phyloP scores from a whole-genome alignment of 1,140 invertebrate species.

The Centruroides vittatus region DNA sequence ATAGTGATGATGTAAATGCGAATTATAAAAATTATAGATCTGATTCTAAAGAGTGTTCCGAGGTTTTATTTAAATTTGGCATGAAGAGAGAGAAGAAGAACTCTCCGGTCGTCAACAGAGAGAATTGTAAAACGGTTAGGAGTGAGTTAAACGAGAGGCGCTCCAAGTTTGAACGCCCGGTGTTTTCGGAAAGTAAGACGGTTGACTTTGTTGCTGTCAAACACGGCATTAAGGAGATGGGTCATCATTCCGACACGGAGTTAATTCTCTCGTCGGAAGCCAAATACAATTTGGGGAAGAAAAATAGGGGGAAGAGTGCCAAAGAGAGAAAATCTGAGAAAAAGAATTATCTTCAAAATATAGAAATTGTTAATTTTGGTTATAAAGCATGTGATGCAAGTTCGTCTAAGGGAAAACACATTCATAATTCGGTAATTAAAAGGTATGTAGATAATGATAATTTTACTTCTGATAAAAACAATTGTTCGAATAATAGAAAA shows the following conservation, averaged over 20 bases:
- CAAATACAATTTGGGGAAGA: neutral
- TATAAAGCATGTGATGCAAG: neutral
- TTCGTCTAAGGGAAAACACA: neutral
- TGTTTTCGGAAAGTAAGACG: neutral
- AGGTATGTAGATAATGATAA: neutral
- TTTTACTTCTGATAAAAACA: conserved; percentile 4
- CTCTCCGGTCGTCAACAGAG: no score
- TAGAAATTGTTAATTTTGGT: neutral
- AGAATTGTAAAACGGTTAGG: no score
- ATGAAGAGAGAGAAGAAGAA: no score
- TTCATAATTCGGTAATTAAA: neutral
- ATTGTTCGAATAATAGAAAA: conserved; percentile 6
- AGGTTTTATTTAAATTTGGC: no score
- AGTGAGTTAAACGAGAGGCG: no score
- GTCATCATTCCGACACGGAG: neutral
- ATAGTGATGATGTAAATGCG: no score
- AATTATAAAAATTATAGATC: no score
- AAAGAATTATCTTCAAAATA: neutral
- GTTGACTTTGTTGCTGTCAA: neutral
- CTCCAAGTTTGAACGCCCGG: neutral
- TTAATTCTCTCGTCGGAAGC: neutral
- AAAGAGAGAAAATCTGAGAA: neutral
- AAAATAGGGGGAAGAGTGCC: neutral
- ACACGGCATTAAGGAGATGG: neutral
- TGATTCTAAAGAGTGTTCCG: no score